A percentile compares a stretch with the other conserved stretches of the same genome.
These are phyloP conservation scores for Neopipo cinnamomea DNA, from an alignment of 2,113 vertebrate species.

Conservation along the genomic window DNA sequence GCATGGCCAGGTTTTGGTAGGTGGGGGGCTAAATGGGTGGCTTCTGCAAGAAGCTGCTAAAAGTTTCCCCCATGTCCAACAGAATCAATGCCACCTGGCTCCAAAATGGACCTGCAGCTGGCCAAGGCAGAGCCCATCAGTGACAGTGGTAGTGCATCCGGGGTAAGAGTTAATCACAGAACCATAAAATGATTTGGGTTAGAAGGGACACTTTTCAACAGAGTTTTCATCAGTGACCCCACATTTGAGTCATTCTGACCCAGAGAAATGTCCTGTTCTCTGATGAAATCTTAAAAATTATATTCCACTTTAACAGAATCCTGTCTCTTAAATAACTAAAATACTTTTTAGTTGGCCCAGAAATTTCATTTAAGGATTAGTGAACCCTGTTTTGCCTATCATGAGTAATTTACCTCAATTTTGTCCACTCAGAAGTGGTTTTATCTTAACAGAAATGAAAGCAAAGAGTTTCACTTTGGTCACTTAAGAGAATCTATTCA, in stretches of 20 bases:
- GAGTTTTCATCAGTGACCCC: neutral
- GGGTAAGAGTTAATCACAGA: neutral
- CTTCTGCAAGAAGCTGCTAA: neutral
- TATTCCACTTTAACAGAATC: neutral
- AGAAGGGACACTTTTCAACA: neutral
- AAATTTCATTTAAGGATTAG: conserved; percentile 45
- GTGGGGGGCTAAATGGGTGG: neutral
- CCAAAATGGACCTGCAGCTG: neutral
- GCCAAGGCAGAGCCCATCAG: neutral
- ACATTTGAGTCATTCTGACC: neutral
- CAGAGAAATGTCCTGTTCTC: neutral
- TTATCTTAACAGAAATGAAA: conserved; percentile 31
- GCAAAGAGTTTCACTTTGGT: neutral
- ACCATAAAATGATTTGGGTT: neutral
- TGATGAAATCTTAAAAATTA: neutral
- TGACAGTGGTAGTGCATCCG: fast-evolving
- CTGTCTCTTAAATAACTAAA: neutral
- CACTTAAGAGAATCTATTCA: conserved; percentile 25
- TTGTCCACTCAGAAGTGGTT: neutral
- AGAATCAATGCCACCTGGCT: neutral
- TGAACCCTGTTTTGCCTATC: conserved; percentile 31
- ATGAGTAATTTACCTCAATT: conserved; percentile 35
- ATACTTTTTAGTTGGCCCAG: neutral
- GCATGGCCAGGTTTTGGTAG: neutral
- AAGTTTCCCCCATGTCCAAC: neutral